These are phyloP conservation scores for Pagrus major DNA, from an alignment of 2,113 vertebrate genomes.

Conservation along the genomic window DNA sequence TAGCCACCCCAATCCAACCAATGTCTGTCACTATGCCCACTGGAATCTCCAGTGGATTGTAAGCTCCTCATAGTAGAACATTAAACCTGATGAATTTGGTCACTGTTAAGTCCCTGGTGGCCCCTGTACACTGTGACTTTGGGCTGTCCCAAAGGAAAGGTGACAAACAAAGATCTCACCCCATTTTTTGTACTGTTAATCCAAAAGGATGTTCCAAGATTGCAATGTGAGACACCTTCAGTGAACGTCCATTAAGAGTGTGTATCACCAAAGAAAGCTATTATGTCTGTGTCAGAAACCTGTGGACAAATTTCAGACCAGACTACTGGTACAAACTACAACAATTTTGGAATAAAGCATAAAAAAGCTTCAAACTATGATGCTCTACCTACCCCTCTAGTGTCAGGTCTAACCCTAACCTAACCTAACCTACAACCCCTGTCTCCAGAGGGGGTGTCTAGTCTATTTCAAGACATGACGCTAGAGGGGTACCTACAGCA, in stretches of 20 bases:
- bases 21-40: conserved; percentile 3
- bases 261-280: background rate
- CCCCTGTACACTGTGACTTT: background rate
- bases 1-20: conserved; percentile 17
- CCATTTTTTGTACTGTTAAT: background rate
- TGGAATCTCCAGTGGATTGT: background rate
- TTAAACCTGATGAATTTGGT: conserved; percentile 14
- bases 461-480: no score
- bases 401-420: no score
- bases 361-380: no score
- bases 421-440: no score
- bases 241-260: background rate
- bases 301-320: background rate
- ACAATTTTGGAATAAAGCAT: no score
- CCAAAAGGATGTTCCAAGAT: background rate
- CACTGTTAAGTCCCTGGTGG: conserved; percentile 16
- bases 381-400: no score
- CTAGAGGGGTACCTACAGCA: no score
- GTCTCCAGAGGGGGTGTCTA: no score
- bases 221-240: background rate
- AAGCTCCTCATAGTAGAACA: background rate
- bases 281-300: background rate
- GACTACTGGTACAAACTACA: no score
- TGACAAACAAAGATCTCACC: background rate
- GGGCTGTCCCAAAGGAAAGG: conserved; percentile 1